phyloP scores from a whole-genome alignment of 1,140 invertebrate genomes.

The Penaeus japonicus region DNA sequence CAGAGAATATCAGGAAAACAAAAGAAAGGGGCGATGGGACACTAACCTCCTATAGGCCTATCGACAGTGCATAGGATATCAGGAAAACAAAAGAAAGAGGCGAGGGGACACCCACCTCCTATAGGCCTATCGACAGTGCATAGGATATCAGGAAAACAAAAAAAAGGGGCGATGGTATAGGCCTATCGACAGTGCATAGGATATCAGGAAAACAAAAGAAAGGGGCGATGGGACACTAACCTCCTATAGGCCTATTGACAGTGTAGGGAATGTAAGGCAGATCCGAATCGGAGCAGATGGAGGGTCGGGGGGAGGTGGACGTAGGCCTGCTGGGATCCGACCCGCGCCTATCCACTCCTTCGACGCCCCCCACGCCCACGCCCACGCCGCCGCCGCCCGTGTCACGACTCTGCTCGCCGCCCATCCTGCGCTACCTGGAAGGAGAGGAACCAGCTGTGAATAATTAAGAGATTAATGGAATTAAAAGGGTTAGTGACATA shows the following conservation, averaged over 20 bases:
- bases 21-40: not conserved
- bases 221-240: not conserved
- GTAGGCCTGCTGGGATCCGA: constrained; percentile 42
- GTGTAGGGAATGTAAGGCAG: constrained; percentile 95
- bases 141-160: constrained; percentile 91
- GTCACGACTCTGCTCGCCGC: not conserved
- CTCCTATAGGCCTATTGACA: constrained; percentile 88
- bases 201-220: no score
- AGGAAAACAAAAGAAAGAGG: constrained; percentile 73
- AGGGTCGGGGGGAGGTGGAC: constrained; percentile 74
- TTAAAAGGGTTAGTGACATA: no score
- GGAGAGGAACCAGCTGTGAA: not conserved
- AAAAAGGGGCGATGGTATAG: constrained; percentile 79
- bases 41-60: constrained; percentile 78
- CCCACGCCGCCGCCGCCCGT: not conserved
- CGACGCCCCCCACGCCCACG: constrained; percentile 2
- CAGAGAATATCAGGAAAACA: constrained; percentile 93
- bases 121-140: constrained; percentile 92
- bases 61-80: constrained; percentile 94
- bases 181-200: no score
- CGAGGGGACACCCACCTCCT: constrained; percentile 68
- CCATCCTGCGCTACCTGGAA: not conserved
- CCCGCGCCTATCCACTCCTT: not conserved
- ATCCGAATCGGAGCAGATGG: constrained; percentile 87
- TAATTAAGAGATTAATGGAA: not conserved